Conservation (phyloP, 2,888 invertebrate genomes). For the Noctua pronuba region DNA sequence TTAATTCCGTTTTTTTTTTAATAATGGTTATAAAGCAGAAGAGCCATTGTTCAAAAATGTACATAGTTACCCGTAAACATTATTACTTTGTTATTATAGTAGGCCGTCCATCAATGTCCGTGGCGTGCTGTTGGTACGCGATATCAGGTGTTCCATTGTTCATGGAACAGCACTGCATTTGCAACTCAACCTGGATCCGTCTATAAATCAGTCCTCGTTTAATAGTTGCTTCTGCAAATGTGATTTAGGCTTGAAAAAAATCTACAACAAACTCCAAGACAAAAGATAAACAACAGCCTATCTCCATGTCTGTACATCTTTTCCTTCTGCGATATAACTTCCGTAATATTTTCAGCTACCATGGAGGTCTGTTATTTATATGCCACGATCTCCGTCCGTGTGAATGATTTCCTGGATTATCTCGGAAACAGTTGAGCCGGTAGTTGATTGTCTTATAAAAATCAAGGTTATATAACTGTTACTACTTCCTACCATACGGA, state of each 20-base stretch:
- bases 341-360: conserved; percentile 17
- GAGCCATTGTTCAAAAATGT: neutral
- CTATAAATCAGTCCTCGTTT: neutral
- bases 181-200: neutral
- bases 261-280: neutral
- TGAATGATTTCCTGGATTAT: conserved; percentile 36
- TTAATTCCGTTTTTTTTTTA: neutral
- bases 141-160: neutral
- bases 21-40: neutral
- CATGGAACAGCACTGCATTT: neutral
- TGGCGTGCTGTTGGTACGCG: neutral
- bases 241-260: conserved; percentile 1
- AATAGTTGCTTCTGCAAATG: neutral
- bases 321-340: neutral
- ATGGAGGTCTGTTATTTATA: conserved; percentile 35
- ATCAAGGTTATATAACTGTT: conserved; percentile 25
- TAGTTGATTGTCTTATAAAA: conserved; percentile 35
- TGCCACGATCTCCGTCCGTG: conserved; percentile 9
- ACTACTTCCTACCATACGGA: neutral
- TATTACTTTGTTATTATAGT: neutral
- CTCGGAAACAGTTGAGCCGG: conserved; percentile 12
- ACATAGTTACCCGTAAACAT: neutral
- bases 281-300: conserved; percentile 10
- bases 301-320: neutral
- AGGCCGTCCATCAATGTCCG: neutral